These are phyloP conservation scores for Cygnus buccinator DNA, from an alignment of 2,113 vertebrate genomes.

Conservation along the genomic window DNA sequence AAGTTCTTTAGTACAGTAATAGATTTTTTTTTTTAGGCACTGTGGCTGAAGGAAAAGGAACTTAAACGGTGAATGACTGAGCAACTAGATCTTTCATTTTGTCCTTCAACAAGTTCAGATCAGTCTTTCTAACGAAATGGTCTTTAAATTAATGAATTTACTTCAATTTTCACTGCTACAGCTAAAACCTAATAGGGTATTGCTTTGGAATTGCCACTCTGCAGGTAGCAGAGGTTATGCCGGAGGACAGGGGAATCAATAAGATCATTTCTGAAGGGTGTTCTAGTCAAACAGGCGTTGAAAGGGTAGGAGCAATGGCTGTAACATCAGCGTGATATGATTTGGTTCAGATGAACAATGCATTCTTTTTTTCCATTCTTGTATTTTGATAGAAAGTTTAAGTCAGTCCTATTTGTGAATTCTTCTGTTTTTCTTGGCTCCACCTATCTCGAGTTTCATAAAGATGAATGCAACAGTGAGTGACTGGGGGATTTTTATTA, in stretches of 20 bases:
- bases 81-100: background rate
- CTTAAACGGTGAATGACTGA: background rate
- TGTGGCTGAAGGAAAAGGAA: background rate
- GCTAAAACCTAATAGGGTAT: background rate
- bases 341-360: background rate
- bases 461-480: background rate
- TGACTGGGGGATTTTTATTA: background rate
- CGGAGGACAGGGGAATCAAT: background rate
- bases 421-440: background rate
- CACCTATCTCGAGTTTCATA: background rate
- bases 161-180: background rate
- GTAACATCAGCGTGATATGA: background rate
- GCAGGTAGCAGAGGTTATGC: background rate
- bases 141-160: background rate
- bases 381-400: background rate
- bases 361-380: background rate
- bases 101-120: background rate
- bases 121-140: background rate
- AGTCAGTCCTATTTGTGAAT: background rate
- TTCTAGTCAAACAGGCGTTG: background rate
- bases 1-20: background rate
- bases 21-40: background rate
- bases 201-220: background rate
- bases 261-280: background rate
- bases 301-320: background rate